Evolutionary conservation across 2,797 vertebrate species (phyloP), one percentile per base, ranked within the genome.

Genomic region (Gymnothorax javanicus): DNA sequence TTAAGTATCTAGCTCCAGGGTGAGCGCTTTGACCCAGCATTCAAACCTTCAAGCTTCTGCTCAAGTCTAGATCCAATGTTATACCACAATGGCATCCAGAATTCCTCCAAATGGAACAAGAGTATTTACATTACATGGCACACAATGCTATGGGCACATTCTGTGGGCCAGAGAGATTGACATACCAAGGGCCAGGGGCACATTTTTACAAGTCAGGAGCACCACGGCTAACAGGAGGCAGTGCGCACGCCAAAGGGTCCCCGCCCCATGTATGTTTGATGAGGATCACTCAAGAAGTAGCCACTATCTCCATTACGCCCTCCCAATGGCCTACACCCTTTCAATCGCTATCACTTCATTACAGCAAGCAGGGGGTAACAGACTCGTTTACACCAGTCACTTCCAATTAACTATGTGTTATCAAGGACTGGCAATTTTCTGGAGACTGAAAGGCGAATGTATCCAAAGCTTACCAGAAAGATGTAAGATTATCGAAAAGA

Each of bases 321-420:
- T n/a, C 17, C 54, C n/a, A 11, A 5, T 27, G 54, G 58, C 69
- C 27, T 13, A 86, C 54, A 54, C 33, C 85, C 84, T 67, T 84
- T 23, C 79, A 13, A 57, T 77, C 71, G 25, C 73, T 69, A 88
- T 91, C 90, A 89, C 84, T 71, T 90, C 60, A 81, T 77, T 82
- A 71, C 3, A 27, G 3, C 2, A 69, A 82, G 57, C 87, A 86
- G 84, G 81, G 88, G 89, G 62, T 59, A 60, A 25, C 83, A 50
- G 9, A 62, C 83, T 64, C 33, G 13, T 60, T 84, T 84, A 59
- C 60, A 84, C 33, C 50, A 27, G 17, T 8, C 58, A 64, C 33
- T 64, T 64, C 8, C 75, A 79, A 79, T 79, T 54, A 79, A 54
- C 75, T 20, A 5, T 2, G 2, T 7, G 43, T 23, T n/a, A 20